Conservation (phyloP, 2,797 vertebrate species). For the Eulemur rubriventer region DNA sequence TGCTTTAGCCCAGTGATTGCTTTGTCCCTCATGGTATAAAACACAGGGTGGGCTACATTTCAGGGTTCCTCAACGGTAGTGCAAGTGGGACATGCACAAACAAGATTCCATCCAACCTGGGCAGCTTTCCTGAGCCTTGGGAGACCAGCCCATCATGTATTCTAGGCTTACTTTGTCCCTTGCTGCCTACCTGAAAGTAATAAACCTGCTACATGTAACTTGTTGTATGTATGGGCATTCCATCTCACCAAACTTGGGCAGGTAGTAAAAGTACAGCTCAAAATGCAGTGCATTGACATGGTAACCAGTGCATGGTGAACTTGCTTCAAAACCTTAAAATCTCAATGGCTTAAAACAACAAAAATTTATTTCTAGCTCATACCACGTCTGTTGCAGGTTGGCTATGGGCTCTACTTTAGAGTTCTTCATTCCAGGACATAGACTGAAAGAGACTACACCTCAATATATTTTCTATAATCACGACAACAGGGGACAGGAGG, state of each 20-base stretch:
- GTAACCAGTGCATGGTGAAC: too few species aligned
- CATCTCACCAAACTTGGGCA: neutral
- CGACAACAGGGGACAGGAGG: neutral
- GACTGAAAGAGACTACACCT: neutral
- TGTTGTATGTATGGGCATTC: neutral
- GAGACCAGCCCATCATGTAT: neutral
- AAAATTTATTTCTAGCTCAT: too few species aligned
- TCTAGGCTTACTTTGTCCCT: neutral
- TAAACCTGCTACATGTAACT: neutral
- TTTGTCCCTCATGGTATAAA: neutral
- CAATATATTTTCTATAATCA: neutral
- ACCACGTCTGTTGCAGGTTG: neutral
- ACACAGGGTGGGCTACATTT: neutral
- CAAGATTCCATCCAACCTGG: too few species aligned
- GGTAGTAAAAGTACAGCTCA: neutral
- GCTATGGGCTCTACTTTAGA: neutral
- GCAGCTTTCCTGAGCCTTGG: too few species aligned
- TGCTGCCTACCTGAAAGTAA: neutral
- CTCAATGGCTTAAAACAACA: too few species aligned
- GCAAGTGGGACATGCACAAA: neutral
- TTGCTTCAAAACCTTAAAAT: neutral
- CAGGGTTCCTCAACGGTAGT: neutral
- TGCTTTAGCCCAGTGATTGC: neutral
- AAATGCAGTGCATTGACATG: neutral
- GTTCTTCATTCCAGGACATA: neutral